Conservation (phyloP, 2,113 vertebrate genomes). For the Coregonus clupeaformis region DNA sequence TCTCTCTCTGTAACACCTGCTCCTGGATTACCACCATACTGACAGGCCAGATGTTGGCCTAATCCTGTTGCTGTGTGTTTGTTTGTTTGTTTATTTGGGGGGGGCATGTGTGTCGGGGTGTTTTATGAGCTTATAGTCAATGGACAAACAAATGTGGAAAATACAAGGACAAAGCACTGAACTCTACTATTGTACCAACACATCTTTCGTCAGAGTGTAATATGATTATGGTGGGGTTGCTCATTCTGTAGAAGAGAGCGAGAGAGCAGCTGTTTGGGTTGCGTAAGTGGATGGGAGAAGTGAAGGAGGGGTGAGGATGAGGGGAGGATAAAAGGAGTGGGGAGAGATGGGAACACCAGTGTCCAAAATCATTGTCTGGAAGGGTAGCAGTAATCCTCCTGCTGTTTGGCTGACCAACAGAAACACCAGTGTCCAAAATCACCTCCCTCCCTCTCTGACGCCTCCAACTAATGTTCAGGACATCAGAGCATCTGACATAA, state of each 20-base stretch:
- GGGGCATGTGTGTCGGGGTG: too few relatives aligned
- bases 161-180: too few relatives aligned
- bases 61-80: conserved; percentile 21
- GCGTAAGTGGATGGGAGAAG: conserved; percentile 36
- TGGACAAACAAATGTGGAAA: too few relatives aligned
- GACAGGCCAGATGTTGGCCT: conserved; percentile 54
- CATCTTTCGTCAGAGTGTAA: not conserved
- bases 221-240: not conserved
- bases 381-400: conserved; percentile 2
- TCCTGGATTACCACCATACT: conserved; percentile 52
- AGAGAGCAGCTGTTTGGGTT: conserved; percentile 45
- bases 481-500: not conserved
- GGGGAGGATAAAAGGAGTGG: not conserved
- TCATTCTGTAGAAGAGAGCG: not conserved
- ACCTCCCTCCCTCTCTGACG: not conserved
- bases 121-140: too few relatives aligned
- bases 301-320: conserved; percentile 5
- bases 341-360: conserved; percentile 6
- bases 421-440: not conserved
- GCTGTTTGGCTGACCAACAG: not conserved
- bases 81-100: not conserved
- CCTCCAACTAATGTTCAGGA: not conserved
- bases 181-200: too few relatives aligned
- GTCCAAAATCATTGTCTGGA: too few relatives aligned
- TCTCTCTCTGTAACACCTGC: conserved; percentile 40